These are phyloP conservation scores for Nasonia oneida DNA, from an alignment of 2,888 invertebrate genomes.

Conservation along the genomic window DNA sequence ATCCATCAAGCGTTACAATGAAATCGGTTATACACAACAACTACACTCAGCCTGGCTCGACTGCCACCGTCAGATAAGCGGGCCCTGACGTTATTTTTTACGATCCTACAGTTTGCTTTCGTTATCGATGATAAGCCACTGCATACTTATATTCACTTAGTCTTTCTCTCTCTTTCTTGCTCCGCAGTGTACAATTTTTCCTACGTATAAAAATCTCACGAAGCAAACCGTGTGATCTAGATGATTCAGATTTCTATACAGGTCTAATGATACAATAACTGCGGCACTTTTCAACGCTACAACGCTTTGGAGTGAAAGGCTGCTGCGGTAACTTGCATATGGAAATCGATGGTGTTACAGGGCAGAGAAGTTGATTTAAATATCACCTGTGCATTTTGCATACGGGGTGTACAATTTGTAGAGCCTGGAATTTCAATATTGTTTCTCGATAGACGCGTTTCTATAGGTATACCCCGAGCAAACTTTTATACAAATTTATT, in stretches of 20 bases:
- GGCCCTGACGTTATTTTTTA: conserved; percentile 18
- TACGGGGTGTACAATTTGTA: neutral
- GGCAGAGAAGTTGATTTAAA: neutral
- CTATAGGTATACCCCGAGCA: neutral
- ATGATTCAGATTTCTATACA: conserved; percentile 24
- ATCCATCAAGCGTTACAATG: neutral
- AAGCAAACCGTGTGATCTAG: neutral
- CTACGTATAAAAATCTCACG: neutral
- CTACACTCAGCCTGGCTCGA: neutral
- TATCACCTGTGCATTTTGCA: neutral
- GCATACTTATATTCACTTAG: conserved; percentile 25
- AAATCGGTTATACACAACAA: neutral
- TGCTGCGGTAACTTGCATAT: neutral
- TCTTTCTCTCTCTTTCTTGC: no score
- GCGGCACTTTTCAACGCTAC: neutral
- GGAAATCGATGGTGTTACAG: neutral
- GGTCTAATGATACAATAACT: conserved; percentile 14
- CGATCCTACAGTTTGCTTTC: conserved; percentile 16
- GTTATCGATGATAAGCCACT: conserved; percentile 41
- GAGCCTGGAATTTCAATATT: neutral
- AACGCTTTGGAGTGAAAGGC: neutral
- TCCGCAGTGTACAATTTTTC: neutral
- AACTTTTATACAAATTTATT: neutral
- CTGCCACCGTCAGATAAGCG: conserved; percentile 37
- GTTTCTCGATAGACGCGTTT: neutral